Evolutionary conservation across 1,140 invertebrate genomes (phyloP).

Genomic region (Heliothis subflexa): DNA sequence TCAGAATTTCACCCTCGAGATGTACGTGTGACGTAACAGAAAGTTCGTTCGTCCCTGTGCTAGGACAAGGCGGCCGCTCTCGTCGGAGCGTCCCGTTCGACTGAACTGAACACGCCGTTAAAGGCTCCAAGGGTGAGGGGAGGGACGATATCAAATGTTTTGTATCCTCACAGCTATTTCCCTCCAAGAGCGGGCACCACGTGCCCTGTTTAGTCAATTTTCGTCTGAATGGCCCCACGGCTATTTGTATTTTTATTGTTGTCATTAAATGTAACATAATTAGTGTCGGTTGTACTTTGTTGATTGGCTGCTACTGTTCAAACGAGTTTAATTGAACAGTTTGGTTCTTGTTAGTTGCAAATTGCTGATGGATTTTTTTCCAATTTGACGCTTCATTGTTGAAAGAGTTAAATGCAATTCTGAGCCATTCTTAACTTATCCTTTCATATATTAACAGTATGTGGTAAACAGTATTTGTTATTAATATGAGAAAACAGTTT

Average conservation of each 20-base stretch:
- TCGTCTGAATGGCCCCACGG: constrained; percentile 65
- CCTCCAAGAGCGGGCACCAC: constrained; percentile 69
- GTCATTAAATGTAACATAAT: constrained; percentile 70
- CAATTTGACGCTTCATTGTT: background rate
- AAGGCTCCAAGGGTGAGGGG: constrained; percentile 65
- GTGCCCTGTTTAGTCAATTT: constrained; percentile 78
- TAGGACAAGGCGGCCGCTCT: constrained; percentile 55
- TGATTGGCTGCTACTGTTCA: constrained; percentile 60
- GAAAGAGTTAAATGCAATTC: background rate
- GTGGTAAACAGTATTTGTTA: no score
- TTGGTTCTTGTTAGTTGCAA: constrained; percentile 37
- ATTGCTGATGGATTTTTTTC: constrained; percentile 6
- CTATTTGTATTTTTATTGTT: constrained; percentile 75
- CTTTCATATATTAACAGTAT: background rate
- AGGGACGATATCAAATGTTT: constrained; percentile 75
- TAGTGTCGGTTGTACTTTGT: constrained; percentile 62
- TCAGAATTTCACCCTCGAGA: constrained; percentile 58
- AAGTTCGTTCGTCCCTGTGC: constrained; percentile 58
- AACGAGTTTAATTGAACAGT: constrained; percentile 57
- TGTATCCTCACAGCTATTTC: constrained; percentile 73
- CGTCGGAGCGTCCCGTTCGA: constrained; percentile 62
- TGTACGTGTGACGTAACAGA: constrained; percentile 75
- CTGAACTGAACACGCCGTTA: constrained; percentile 61
- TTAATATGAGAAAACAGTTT: background rate
- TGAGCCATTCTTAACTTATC: no score